Evolutionary conservation across 1,140 invertebrate genomes (phyloP), one percentile per base, ranked within the genome.

Genomic region (Tenebrio molitor): DNA sequence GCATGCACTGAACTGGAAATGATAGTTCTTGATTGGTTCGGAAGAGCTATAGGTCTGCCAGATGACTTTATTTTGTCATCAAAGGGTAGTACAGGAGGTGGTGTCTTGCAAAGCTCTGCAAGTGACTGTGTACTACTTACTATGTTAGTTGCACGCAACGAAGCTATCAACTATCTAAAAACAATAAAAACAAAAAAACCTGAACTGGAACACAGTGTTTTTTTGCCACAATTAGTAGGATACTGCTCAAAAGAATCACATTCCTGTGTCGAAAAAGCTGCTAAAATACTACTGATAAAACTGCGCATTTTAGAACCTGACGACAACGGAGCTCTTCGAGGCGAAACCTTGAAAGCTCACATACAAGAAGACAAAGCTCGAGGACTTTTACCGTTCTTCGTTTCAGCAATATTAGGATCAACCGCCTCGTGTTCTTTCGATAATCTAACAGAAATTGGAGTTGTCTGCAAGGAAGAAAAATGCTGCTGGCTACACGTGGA

Each of bases 1-100:
- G 95, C 95, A 2, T 98, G 96, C 79, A 99, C 97, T 0, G 97
- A 99, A 84, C 83, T 99, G 71, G 97, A 99, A 87, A 97, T 96
- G 72, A 90, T 97, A 8, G 94, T 97, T 21, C 95, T 98, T 91
- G 97, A 99, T 84, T 99, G 97, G 98, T 85, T 99, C 36, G 97
- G 93, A 1, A 95, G 97, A 85, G 93, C 97, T 86, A 89, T 99
- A 0, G 91, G 93, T 4, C 87, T 99, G 14, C 97, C 97, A 0
- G 89, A 94, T 0, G 89, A 92, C 36, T 98, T 98, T 83, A 87
- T 98, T 0, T 91, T 95, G 74, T 85, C 89, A 71, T 87, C 88
- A 73, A 88, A 90, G 23, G 89, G 88, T 15, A 91, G 93, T 65
- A 87, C 86, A 8, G 94, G 94, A 2, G 97, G 97, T 33, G 97